Percentiles rank a stretch among this genome's conserved stretches.
phyloP scores from a whole-genome alignment of 2,888 invertebrate species.

The Euplagia quadripunctaria region DNA sequence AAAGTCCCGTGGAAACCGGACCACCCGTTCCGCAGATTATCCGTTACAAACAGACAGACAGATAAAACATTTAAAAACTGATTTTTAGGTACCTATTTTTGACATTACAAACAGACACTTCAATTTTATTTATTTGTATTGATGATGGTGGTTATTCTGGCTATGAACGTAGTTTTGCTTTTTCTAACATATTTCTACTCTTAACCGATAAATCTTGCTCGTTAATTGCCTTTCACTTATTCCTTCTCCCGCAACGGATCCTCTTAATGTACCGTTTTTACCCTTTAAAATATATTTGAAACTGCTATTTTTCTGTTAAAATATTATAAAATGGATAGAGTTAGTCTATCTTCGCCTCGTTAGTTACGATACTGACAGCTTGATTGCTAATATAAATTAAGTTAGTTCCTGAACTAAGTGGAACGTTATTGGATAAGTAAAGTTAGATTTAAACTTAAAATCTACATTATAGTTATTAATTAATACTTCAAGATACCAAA shows the following conservation, averaged over 20 bases:
- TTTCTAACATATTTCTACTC: not conserved
- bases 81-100: too few species aligned
- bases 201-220: conserved; percentile 6
- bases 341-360: not conserved
- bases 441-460: not conserved
- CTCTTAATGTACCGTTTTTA: not conserved
- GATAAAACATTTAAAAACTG: too few species aligned
- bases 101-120: too few species aligned
- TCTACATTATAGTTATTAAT: not conserved
- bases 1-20: too few species aligned
- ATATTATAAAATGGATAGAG: not conserved
- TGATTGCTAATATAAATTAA: not conserved
- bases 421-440: not conserved
- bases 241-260: not conserved
- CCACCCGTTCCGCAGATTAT: too few species aligned
- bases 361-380: not conserved
- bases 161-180: not conserved
- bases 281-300: not conserved
- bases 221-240: conserved; percentile 7
- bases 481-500: not conserved
- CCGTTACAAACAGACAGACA: too few species aligned
- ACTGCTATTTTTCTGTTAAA: not conserved
- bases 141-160: not conserved
- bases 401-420: not conserved
- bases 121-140: too few species aligned